Base-by-base conservation (phyloP, 2,888 invertebrate genomes). In the Lasius platythorax region DNA sequence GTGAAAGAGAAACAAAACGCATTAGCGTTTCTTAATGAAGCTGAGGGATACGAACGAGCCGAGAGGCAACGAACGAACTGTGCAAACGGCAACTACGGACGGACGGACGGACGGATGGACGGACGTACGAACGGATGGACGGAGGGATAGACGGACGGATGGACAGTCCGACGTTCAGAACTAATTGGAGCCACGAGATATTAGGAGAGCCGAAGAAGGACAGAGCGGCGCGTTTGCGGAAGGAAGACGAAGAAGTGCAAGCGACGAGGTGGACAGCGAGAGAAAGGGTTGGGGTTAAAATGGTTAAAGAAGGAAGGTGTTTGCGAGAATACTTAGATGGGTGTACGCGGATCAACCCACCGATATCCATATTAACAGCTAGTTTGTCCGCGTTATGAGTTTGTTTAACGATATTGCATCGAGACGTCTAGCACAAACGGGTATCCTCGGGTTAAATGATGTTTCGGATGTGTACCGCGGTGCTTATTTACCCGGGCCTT, bases 1-100 rank as follows among this genome's bases (percentile, higher is more conserved):
- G 90, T 92, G 93, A 91, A 93, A 92, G 94, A 94, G 93, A 95
- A 95, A 94, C 94, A 94, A 95, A 94, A 95, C 93, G 93, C 94
- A 93, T 94, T 94, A 94, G 93, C 93, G 94, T 94, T 95, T 94
- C 94, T 95, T 95, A 95, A 95, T 95, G 95, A 95, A 95, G 94
- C 94, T 93, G 93, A 94, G 93, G 93, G 92, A 92, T 93, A 91
- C 92, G 92, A 92, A 92, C 88, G 88, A 91, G 88, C 86, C 87
- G 87, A 87, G 87, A 87, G 89, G 87, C 88, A 91, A 90, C 90
- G 91, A 88, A 87, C 90, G 81, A 72, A 78, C 78, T 86, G 88
- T 85, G 89, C 86, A 87, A 85, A 88, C 90, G 91, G 87, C 82
- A 89, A 89, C 85, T 79, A 68, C 70, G 74, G 58, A 89, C 92